Evolutionary conservation across 2,888 invertebrate genomes (phyloP), one percentile per base, ranked within the genome.

Genomic region (Harpagoxenus sublaevis): DNA sequence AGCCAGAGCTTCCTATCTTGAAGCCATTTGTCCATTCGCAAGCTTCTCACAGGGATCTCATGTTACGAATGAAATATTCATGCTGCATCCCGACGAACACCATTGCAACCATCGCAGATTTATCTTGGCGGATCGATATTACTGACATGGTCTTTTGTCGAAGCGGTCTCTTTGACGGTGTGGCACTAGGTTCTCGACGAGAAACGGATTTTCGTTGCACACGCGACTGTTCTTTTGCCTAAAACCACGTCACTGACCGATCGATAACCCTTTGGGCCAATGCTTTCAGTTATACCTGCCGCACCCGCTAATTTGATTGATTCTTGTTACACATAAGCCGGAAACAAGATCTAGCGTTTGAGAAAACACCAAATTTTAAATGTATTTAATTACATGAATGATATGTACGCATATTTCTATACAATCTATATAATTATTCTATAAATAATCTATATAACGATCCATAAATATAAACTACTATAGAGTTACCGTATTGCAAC

Each of bases 1-100:
- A 98, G 97, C 98, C 98, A 98, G 95, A 98, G 96, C 96, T 97
- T 97, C 95, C 97, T 97, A 96, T 98, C 98, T 96, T 97, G 97
- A 95, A 98, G 97, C 98, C 98, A 98, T 98, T 97, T 98, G 97
- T 98, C 98, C 98, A 98, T 98, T 96, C 96, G 94, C 92, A 90
- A 81, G 90, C 86, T 82, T 88, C 89, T 90, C 87, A 91, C 73
- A 75, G 81, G n/a, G 75, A 81, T 77, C 65, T 82, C 42, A 66
- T 63, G 42, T 39, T 45, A 23, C 57, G 53, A 60, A 79, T 78
- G 35, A 71, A 51, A 57, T 82, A 57, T 65, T 51, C 68, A 31
- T 15, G 57, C 60, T 60, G 57, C 86, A 88, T 86, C 63, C 68
- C 85, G 39, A 70, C n/a, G 28, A 70, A 68, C 62, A 55, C 55